Evolutionary conservation across 2,888 invertebrate genomes (phyloP).

Genomic region (Rutpela maculata): DNA sequence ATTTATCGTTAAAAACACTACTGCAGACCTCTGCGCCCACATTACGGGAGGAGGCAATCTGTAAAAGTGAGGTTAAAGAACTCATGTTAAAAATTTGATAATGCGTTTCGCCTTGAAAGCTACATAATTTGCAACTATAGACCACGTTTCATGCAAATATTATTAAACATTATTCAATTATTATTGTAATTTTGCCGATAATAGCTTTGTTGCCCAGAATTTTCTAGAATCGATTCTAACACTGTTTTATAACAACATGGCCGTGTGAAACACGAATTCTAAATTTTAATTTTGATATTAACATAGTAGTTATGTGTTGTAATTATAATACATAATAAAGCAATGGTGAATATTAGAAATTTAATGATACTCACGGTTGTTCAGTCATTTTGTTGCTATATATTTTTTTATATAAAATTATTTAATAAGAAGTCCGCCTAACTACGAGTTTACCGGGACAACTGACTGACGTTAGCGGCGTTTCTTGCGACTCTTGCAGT

Average conservation of each 20-base stretch:
- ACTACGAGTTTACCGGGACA: slow-evolving; percentile 51
- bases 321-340: slow-evolving; percentile 7
- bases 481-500: slow-evolving; percentile 28
- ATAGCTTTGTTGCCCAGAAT: slow-evolving; percentile 52
- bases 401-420: slow-evolving; percentile 50
- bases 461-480: slow-evolving; percentile 54
- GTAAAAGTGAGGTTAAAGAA: slow-evolving; percentile 67
- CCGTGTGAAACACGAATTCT: slow-evolving; percentile 54
- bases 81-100: slow-evolving; percentile 28
- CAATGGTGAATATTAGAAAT: neutral
- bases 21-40: slow-evolving; percentile 94
- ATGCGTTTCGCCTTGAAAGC: neutral
- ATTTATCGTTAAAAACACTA: slow-evolving; percentile 91
- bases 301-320: neutral
- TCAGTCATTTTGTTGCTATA: slow-evolving; percentile 63
- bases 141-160: neutral
- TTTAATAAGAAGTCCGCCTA: slow-evolving; percentile 45
- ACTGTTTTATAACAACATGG: slow-evolving; percentile 65
- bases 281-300: neutral
- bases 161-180: too few relatives aligned
- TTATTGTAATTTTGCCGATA: neutral
- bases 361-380: slow-evolving; percentile 63
- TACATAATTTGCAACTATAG: neutral
- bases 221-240: slow-evolving; percentile 68
- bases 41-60: slow-evolving; percentile 88